These are phyloP conservation scores for Chaetodon auriga DNA, from an alignment of 2,113 vertebrate genomes.

Conservation along the genomic window DNA sequence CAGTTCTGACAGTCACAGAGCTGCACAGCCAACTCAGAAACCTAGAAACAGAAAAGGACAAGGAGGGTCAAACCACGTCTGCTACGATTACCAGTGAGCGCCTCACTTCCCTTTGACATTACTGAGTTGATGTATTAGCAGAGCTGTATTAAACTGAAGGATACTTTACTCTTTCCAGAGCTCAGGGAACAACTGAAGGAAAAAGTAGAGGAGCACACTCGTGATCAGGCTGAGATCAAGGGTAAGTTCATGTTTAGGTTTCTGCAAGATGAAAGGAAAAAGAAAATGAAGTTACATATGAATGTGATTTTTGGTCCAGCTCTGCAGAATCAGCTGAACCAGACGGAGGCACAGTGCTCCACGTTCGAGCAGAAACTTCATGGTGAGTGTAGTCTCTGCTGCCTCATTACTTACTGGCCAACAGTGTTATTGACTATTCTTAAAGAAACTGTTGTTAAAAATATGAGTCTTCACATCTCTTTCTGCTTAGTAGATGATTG, in stretches of 20 bases:
- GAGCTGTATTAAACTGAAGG: background rate
- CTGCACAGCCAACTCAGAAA: conserved; percentile 14
- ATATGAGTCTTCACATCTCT: no score
- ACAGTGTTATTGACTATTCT: background rate
- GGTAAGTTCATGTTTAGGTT: conserved; percentile 10
- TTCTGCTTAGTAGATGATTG: background rate
- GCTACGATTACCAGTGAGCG: background rate
- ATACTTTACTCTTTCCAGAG: background rate
- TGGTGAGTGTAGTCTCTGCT: conserved; percentile 25
- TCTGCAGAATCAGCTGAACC: conserved; percentile 46
- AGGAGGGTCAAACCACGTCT: background rate
- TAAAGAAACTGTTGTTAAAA: background rate
- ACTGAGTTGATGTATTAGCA: background rate
- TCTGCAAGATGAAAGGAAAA: background rate
- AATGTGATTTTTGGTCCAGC: conserved; percentile 7
- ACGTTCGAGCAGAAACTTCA: rapidly evolving
- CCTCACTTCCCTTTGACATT: background rate
- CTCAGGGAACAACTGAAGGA: conserved; percentile 12
- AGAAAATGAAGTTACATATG: no score
- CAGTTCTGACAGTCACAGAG: background rate
- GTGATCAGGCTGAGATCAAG: conserved; percentile 15
- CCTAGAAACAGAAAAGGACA: background rate
- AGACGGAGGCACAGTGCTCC: conserved; percentile 48
- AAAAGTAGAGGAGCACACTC: background rate
- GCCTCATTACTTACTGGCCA: background rate